phyloP scores from a whole-genome alignment of 2,113 vertebrate genomes.

The Axis porcinus region DNA sequence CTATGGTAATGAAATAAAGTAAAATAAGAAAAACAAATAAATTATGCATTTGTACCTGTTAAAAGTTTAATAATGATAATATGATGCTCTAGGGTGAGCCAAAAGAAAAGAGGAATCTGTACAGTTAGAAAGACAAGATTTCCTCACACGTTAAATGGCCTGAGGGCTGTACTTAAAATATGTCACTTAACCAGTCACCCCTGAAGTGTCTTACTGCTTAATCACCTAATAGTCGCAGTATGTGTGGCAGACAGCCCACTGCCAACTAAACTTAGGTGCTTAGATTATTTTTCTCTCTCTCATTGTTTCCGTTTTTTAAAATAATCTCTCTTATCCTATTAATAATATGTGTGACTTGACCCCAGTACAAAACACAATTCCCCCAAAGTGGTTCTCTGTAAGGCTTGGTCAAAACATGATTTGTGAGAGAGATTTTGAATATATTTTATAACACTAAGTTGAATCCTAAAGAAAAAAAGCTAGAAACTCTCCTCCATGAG shows the following conservation, averaged over 20 bases:
- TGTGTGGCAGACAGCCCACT: neutral
- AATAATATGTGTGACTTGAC: neutral
- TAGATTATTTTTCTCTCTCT: neutral
- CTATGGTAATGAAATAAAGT: slow-evolving; percentile 44
- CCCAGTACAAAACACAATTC: neutral
- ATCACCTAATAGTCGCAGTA: slow-evolving; percentile 13
- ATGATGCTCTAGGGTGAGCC: neutral
- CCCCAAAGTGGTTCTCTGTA: neutral
- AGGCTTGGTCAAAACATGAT: neutral
- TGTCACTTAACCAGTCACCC: slow-evolving; percentile 59
- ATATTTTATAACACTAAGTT: neutral
- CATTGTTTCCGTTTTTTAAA: neutral
- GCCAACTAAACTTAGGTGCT: neutral
- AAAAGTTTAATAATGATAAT: slow-evolving; percentile 44
- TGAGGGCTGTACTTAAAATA: slow-evolving; percentile 26
- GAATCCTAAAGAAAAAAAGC: slow-evolving; percentile 62
- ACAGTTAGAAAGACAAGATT: slow-evolving; percentile 28
- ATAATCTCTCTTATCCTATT: neutral
- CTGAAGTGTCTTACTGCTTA: slow-evolving; percentile 61
- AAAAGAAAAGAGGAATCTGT: slow-evolving; percentile 36
- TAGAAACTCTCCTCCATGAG: slow-evolving; percentile 66
- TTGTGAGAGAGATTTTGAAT: neutral
- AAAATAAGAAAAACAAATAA: slow-evolving; percentile 60
- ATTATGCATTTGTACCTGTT: slow-evolving; percentile 49
- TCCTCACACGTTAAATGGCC: slow-evolving; percentile 40